Base-by-base conservation (phyloP, 1,140 invertebrate species). In the Hycleus cichorii region DNA sequence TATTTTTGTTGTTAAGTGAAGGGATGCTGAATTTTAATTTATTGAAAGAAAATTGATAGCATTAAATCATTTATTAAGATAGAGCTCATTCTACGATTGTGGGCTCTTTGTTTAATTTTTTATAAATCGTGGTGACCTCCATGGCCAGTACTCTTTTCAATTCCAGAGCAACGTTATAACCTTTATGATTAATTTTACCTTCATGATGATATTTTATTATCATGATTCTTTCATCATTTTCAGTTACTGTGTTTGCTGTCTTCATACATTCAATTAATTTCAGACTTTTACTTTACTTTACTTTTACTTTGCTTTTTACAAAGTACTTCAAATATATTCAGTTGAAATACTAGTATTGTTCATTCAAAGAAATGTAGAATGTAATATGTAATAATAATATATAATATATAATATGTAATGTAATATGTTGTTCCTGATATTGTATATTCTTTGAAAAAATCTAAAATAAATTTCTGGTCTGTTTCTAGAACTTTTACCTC, bases 101-200 rank as follows among this genome's bases (percentile, higher is more conserved):
- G 18, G 1, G 18, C 18, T 18, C 18, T 18, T 18, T 18, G 18
- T 18, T 18, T 18, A 18, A 18, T 18, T 18, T 18, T 18, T 18
- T 18, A 18, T 18, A 18, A 18, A 18, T 18, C 18, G 18, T 18
- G 18, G 1, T 18, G 18, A 18, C 18, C 1, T 18, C 18, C 12
- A 12, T 12, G 12, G 1, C 1, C 12, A 12, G 12, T 12, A 12
- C 12, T 1, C 12, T 12, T 12, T 12, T 12, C 12, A 1, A 25
- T 63, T 60, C 49, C 6, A 51, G 40, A 7, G 49, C 57, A 49
- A 60, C 49, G 10, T 46, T 45, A 42, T 60, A 60, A 32, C 58
- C 62, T 27, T 58, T 7, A 55, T 57, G 62, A 10, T 57, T 63
- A 3, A 44, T 47, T 60, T 57, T 52, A 43, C 60, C 47, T 62